Evolutionary conservation across 1,140 invertebrate species (phyloP), one percentile per base, ranked within the genome.

Genomic region (Prorops nasuta): DNA sequence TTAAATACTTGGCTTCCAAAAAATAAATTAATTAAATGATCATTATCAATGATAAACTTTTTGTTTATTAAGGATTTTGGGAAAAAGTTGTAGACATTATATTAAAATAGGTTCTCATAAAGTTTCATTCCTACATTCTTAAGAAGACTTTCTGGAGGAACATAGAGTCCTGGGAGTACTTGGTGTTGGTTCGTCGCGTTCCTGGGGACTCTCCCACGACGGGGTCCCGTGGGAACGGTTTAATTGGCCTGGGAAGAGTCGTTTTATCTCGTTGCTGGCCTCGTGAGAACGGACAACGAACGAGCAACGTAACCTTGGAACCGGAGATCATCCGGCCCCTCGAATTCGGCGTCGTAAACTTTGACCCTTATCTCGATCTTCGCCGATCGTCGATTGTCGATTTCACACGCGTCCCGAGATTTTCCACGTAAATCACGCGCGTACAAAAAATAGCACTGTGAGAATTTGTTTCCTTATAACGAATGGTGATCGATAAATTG

Each of bases 141-240:
- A n/a, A n/a, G n/a, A 16, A 40, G 36, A 67, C 64, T 65, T 69
- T 32, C 49, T 68, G 15, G 42, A 4, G 14, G 18, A 32, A 34
- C 49, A 68, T 69, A 53, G 19, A 20, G 51, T 43, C 67, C 66
- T 63, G 62, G 39, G 39, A 44, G 17, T 32, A 45, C 45, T 21
- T 47, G 43, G 53, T 45, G 56, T 60, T 51, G 37, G 49, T 43
- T 69, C 66, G 61, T 66, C 58, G 59, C 61, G 54, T 67, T 67
- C 54, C 51, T 52, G 45, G 51, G 61, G 59, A 67, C 51, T 64
- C 63, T 71, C 68, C 65, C 68, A 71, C 68, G 67, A 62, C 68
- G 38, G 37, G 55, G 54, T 67, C 65, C 65, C 65, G 63, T 70
- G 67, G 63, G 66, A 70, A 70, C 63, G 54, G 55, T 63, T 64